phyloP scores from a whole-genome alignment of 2,888 invertebrate species.

The Myopa tessellatipennis region DNA sequence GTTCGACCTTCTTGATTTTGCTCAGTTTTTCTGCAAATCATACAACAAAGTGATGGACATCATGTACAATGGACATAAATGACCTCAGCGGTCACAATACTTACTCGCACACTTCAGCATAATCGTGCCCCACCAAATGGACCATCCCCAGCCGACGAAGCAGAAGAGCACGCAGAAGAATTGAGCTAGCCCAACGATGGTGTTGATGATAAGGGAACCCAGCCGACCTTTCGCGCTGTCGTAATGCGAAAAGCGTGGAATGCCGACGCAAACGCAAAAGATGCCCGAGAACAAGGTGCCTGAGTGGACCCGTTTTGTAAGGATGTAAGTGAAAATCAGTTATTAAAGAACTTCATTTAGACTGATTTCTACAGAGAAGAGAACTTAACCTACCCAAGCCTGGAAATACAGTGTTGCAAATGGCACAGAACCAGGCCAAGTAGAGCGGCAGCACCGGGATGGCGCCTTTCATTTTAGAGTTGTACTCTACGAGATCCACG shows the following conservation, averaged over 20 bases:
- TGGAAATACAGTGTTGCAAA: slow-evolving; percentile 83
- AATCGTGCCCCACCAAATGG: slow-evolving; percentile 96
- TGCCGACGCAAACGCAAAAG: slow-evolving; percentile 88
- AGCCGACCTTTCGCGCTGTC: slow-evolving; percentile 81
- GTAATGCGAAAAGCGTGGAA: slow-evolving; percentile 85
- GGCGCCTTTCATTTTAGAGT: slow-evolving; percentile 89
- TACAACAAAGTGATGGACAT: background rate
- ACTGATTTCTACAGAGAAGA: no score
- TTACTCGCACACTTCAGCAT: slow-evolving; percentile 90
- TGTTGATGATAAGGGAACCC: slow-evolving; percentile 86
- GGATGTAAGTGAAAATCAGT: no score
- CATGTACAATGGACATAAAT: background rate
- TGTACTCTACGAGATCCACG: slow-evolving; percentile 81
- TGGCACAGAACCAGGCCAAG: slow-evolving; percentile 87
- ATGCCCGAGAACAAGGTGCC: slow-evolving; percentile 91
- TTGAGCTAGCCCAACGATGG: slow-evolving; percentile 88
- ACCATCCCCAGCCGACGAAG: slow-evolving; percentile 98
- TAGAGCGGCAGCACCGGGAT: slow-evolving; percentile 90
- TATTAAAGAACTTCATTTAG: no score
- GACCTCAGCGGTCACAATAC: slow-evolving; percentile 56
- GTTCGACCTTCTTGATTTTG: slow-evolving; percentile 72
- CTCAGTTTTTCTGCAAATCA: slow-evolving; percentile 73
- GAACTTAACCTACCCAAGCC: slow-evolving; percentile 74
- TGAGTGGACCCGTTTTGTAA: slow-evolving; percentile 67
- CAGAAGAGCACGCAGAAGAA: slow-evolving; percentile 94